Evolutionary conservation across 2,113 vertebrate genomes (phyloP).

Genomic region (Sinocyclocheilus anophthalmus): DNA sequence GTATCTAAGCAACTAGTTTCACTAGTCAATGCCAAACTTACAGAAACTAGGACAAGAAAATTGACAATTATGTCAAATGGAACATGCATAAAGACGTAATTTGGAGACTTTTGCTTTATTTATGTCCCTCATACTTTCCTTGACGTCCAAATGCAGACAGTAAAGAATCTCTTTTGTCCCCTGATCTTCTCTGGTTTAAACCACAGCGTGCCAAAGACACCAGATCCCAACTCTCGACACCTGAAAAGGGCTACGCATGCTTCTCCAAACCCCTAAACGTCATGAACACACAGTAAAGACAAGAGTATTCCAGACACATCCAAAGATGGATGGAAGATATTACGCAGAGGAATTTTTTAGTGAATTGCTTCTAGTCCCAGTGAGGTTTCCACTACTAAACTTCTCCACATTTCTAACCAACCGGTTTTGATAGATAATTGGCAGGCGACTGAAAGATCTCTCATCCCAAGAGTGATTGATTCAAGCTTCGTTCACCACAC

Average conservation of each 20-base stretch:
- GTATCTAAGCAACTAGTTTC: neutral
- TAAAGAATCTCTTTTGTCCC: neutral
- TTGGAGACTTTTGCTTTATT: neutral
- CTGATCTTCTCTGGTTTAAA: neutral
- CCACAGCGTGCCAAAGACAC: neutral
- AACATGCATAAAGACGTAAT: neutral
- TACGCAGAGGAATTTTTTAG: neutral
- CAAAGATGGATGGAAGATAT: slow-evolving; percentile 2
- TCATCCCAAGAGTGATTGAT: neutral
- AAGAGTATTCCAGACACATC: neutral
- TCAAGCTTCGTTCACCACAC: neutral
- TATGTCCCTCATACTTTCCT: neutral
- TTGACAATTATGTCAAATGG: neutral
- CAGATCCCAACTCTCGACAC: neutral
- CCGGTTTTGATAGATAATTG: neutral
- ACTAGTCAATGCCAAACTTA: neutral
- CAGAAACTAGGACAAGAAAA: neutral
- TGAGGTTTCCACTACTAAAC: neutral
- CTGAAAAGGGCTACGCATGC: neutral
- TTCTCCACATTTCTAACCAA: neutral
- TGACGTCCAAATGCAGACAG: neutral
- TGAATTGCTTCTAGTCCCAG: slow-evolving; percentile 6
- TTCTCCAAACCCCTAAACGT: neutral
- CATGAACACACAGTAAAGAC: neutral
- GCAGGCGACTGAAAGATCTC: neutral